Base-by-base conservation (phyloP, 2,888 invertebrate species). In the Sinhomidia bicolor region DNA sequence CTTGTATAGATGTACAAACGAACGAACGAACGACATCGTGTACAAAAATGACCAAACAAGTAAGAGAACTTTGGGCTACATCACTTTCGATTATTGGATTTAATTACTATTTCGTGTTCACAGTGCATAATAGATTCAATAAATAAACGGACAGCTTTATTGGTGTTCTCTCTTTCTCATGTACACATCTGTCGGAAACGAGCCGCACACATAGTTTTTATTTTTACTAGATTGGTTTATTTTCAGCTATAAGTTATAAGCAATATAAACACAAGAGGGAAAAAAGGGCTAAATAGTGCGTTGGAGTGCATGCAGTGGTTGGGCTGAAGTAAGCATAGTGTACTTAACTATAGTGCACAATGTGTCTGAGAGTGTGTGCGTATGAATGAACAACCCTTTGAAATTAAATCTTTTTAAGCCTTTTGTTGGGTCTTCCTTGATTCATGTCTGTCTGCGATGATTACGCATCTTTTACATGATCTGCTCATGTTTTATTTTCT, bases 61-160 rank as follows among this genome's bases (percentile, higher is more conserved):
- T n/a, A n/a, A n/a, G n/a, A n/a, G 51, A 51, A 65, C 71, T 57
- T 71, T 17, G 10, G 7, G 68, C 23, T 36, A 65, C 47, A 51
- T 17, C 71, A 71, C 71, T 47, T 71, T 84, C 84, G 41, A 74
- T 84, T 71, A 82, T 84, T 60, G 84, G 41, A 84, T 84, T 84
- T 84, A 84, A 84, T 84, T 84, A 74, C 74, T 41, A 26, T 26
- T 74, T 60, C 74, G 84, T 84, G 84, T 74, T 60, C 20, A 74
- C 20, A 71, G 54, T 36, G 36, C 74, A 74, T 57, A 74, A 47
- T 47, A 12, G 26, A 36, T 78, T 78, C 78, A 78, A 57, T 54
- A 57, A 57, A 32, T 57, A 54, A 9, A 20, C 23, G 20, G 12
- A 65, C 62, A 20, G 20, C 71, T 71, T 23, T 44, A 23, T 44